Evolutionary conservation across 2,888 invertebrate genomes (phyloP).

Genomic region (Trissonchulus sp.): DNA sequence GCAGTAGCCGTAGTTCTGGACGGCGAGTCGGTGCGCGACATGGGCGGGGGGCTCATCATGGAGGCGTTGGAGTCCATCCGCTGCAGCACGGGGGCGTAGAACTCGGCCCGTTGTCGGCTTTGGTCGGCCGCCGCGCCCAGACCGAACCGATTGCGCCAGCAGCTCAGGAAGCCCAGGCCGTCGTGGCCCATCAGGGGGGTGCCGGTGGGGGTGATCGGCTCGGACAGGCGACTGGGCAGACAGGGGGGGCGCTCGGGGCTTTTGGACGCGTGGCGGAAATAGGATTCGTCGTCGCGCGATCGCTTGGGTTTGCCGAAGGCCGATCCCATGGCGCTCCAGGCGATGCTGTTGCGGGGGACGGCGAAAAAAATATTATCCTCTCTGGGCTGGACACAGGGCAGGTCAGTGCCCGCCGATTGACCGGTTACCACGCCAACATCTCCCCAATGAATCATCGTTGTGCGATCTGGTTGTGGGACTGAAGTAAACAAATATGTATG

Average conservation of each 20-base stretch:
- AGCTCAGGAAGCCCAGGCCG: not conserved
- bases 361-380: not conserved
- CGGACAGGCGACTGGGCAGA: not conserved
- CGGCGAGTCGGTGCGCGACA: no score
- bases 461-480: no score
- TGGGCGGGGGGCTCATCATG: not conserved
- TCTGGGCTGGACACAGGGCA: not conserved
- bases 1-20: no score
- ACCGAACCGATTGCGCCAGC: not conserved
- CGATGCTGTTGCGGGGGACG: not conserved
- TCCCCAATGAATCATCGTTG: not conserved
- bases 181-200: not conserved
- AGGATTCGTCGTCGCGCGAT: not conserved
- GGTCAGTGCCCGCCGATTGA: not conserved
- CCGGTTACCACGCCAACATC: not conserved
- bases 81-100: not conserved
- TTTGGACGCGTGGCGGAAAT: not conserved
- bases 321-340: not conserved
- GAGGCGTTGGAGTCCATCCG: not conserved
- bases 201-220: not conserved
- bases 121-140: not conserved
- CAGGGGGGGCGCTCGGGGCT: not conserved
- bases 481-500: no score
- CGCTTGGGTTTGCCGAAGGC: not conserved
- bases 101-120: not conserved